Percentiles rank a stretch among this genome's conserved stretches.
Evolutionary conservation across 2,797 vertebrate genomes (phyloP).

Genomic region (Cephalopachus bancanus): DNA sequence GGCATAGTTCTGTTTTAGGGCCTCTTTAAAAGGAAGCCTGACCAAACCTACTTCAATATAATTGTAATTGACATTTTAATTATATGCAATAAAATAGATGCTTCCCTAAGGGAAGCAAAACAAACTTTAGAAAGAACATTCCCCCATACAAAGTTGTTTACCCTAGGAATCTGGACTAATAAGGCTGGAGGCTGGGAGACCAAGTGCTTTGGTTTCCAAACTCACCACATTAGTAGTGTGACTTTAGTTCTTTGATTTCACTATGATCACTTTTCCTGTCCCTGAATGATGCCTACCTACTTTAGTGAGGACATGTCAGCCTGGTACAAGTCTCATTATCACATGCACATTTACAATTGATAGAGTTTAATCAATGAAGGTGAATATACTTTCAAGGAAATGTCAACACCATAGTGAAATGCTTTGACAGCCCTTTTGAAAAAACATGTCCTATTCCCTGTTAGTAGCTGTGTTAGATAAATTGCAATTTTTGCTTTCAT

Average conservation of each 20-base stretch:
- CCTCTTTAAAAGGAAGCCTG: neutral
- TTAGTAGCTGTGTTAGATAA: neutral
- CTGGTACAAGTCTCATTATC: neutral
- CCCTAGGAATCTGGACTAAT: neutral
- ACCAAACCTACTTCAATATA: constrained; percentile 25
- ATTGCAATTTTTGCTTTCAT: neutral
- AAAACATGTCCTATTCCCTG: neutral
- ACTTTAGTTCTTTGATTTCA: neutral
- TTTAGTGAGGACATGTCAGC: neutral
- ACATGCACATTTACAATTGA: neutral
- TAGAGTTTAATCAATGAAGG: neutral
- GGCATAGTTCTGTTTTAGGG: neutral
- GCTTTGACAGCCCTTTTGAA: neutral
- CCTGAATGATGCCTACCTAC: neutral
- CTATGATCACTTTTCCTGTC: neutral
- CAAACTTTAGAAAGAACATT: neutral
- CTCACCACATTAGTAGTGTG: neutral
- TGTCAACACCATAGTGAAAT: neutral
- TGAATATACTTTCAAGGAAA: neutral
- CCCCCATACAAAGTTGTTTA: neutral
- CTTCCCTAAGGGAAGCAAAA: neutral
- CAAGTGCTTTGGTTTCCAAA: neutral
- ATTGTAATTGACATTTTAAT: constrained; percentile 26
- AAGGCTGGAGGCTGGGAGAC: neutral
- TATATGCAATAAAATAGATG: neutral